Base-by-base conservation (phyloP, 2,797 vertebrate genomes). In the Xiphorhynchus erythropygius region DNA sequence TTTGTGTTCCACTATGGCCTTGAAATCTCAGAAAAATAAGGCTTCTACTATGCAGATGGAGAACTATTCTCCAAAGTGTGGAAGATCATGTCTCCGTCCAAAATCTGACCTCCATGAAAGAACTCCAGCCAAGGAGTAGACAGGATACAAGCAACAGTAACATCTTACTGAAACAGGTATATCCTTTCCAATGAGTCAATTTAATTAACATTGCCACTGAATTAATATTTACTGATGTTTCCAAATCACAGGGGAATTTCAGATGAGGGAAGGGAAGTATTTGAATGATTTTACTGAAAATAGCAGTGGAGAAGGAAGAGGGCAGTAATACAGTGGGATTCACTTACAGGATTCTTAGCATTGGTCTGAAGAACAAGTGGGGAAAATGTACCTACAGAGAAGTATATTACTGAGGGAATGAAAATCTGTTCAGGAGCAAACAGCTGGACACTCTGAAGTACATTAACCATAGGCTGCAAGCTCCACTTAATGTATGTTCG, bases 391-490 rank as follows among this genome's bases (percentile, higher is more conserved):
- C 13, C 39, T 30, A 6, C 6, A 65, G 35, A 53, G 21, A 30
- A 49, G 9, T 18, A n/a, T 42, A 75, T 62, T 30, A 30, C 17
- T 6, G 59, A 10, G 44, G 80, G 21, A 53, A 23, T 39, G 30
- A 2, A 32, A 1, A 4, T 37, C 35, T 9, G 1, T 2, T 11
- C 28, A 33, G 42, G 52, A 71, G 16, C 2, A 18, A 77, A 18
- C 24, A 69, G 70, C 35, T 39, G 67, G 70, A 49, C 65, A 15
- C 39, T 7, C 11, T 32, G 44, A 15, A 19, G 68, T 21, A 9
- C 50, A 18, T 1, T 18, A 87, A 16, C 28, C 32, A 12, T 1
- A 70, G 35, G 27, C 39, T 84, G 6, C 2, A 22, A 65, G 10
- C 16, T 83, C 25, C 27, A 30, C 19, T n/a, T 47, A 15, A 18